Base-by-base conservation (phyloP, 2,113 vertebrate species). In the Haplochromis vanheusdeni region DNA sequence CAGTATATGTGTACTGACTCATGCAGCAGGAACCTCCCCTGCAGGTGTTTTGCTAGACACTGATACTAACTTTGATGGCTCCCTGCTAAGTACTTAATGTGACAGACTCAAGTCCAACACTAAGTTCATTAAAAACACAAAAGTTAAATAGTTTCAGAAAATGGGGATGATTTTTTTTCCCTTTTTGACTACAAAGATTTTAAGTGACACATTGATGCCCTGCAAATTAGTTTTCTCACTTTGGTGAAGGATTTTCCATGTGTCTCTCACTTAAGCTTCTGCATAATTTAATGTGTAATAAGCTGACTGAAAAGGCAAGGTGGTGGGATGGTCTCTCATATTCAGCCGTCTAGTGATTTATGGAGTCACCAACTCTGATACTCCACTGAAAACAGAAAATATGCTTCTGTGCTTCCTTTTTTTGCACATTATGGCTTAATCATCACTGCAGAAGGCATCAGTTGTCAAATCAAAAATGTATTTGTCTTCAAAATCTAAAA, bases 201-300 rank as follows among this genome's bases (percentile, higher is more conserved):
- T 26, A 83, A 87, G 21, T 84, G 82, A 23, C 79, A 65, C 54
- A n/a, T 73, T 13, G 13, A 70, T 51, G 56, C 54, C 33, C 83
- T 80, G 65, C 62, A 82, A 84, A 86, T 85, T 3, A 81, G 26
- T 85, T 91, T 60, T 89, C 52, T 87, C 84, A 62, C 51, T 82
- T 75, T 31, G 52, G n/a, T n/a, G 79, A 85, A 75, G 85, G 87
- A 83, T 85, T 86, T 58, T 82, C 81, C 33, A 28, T 21, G 51
- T 17, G 40, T 51, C 84, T 85, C 8, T 42, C 80, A 85, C 83
- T 77, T 42, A 47, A 85, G 81, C 35, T 47, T 80, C 58, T 85
- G 81, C 84, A 89, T 83, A 88, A 89, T 90, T 87, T 86, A 75
- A 81, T 84, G 28, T 89, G 65, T 79, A 92, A 91, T 86, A 89